A percentile compares a stretch with the other conserved stretches of the same genome.
phyloP scores from a whole-genome alignment of 2,888 invertebrate genomes.

The Salpingus planirostris region DNA sequence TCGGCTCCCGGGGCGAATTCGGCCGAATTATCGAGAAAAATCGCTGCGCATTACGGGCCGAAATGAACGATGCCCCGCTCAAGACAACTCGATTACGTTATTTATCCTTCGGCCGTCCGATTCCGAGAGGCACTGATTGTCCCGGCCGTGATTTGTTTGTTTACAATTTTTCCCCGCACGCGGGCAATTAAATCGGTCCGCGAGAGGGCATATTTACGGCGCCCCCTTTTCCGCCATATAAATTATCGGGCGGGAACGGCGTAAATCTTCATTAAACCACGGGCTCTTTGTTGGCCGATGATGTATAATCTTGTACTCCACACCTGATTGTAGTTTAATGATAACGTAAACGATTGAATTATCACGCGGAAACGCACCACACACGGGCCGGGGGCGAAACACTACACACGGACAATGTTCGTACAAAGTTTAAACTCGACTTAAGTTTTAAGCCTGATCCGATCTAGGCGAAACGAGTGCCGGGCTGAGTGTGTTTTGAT shows the following conservation, averaged over 20 bases:
- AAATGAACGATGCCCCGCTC: too few relatives aligned
- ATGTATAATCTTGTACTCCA: slow-evolving; percentile 6
- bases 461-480: background rate
- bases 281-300: slow-evolving; percentile 9
- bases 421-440: background rate
- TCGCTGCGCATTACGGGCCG: too few relatives aligned
- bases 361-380: slow-evolving; percentile 4
- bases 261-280: slow-evolving; percentile 9
- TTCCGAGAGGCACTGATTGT: too few relatives aligned
- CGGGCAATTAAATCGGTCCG: too few relatives aligned
- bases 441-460: background rate
- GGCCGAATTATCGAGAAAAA: too few relatives aligned
- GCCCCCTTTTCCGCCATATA: slow-evolving; percentile 2
- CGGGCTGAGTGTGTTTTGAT: background rate
- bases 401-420: background rate
- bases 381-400: background rate
- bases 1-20: too few relatives aligned
- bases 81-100: too few relatives aligned
- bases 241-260: slow-evolving; percentile 6
- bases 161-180: too few relatives aligned
- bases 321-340: slow-evolving; percentile 15
- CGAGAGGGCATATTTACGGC: too few relatives aligned
- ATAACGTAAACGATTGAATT: slow-evolving; percentile 15
- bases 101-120: too few relatives aligned
- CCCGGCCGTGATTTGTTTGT: too few relatives aligned